Conservation (phyloP, 2,113 vertebrate genomes). For the Rhinichthys klamathensis region DNA sequence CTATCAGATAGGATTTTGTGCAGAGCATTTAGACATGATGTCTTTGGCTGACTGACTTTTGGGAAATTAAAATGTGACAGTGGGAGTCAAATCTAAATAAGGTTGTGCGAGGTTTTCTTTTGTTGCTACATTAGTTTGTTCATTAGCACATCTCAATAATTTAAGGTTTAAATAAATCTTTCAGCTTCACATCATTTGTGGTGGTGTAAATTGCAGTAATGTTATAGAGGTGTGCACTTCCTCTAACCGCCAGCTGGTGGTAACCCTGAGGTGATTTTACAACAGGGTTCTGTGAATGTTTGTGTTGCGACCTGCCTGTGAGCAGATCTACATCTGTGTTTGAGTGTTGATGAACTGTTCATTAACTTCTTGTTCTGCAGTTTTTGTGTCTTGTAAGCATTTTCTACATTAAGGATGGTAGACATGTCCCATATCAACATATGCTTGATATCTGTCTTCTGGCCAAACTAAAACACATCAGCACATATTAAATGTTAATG, state of each 20-base stretch:
- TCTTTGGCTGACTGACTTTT: slow-evolving; percentile 22
- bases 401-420: slow-evolving; percentile 1
- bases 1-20: slow-evolving; percentile 26
- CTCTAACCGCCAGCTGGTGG: slow-evolving; percentile 55
- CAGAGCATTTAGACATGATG: slow-evolving; percentile 18
- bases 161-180: not conserved
- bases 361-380: not conserved
- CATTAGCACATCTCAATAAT: not conserved
- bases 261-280: slow-evolving; percentile 48
- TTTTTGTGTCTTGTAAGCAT: slow-evolving; percentile 35
- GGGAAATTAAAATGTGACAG: slow-evolving; percentile 6
- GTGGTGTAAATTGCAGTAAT: not conserved
- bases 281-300: not conserved
- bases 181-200: not conserved
- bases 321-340: slow-evolving; percentile 26
- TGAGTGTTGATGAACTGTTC: not conserved
- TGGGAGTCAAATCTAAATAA: not conserved
- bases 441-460: slow-evolving; percentile 18
- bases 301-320: not conserved
- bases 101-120: not conserved
- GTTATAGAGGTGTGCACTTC: slow-evolving; percentile 39
- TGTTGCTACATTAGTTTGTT: not conserved
- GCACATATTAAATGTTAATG: slow-evolving; percentile 19
- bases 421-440: not conserved
- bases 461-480: not conserved